A percentile compares a stretch with the other conserved stretches of the same genome.
Evolutionary conservation across 2,888 invertebrate species (phyloP).

Genomic region (Trissonchulus latispiculum): DNA sequence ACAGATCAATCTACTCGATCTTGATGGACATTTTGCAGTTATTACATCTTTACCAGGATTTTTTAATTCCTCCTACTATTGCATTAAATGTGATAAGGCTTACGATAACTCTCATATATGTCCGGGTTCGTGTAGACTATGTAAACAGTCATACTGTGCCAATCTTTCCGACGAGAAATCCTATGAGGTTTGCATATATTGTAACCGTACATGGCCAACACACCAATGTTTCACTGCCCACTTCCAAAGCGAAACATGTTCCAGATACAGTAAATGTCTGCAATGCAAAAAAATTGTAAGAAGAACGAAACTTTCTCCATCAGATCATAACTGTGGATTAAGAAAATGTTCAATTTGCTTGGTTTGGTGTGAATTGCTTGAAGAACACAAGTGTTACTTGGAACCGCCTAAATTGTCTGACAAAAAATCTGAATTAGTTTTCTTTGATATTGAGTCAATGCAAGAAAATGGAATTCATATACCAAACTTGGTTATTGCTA

Average conservation of each 20-base stretch:
- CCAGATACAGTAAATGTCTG: background rate
- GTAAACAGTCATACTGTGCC: background rate
- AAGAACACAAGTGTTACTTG: background rate
- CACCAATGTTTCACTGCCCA: background rate
- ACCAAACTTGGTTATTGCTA: conserved; percentile 1
- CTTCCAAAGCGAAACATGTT: too few species aligned
- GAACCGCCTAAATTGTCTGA: background rate
- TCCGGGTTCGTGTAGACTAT: background rate
- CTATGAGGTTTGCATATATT: background rate
- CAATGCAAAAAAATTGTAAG: background rate
- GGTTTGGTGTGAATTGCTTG: background rate
- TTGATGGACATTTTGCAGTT: background rate
- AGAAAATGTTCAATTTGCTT: background rate
- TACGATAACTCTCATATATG: background rate
- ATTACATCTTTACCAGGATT: background rate
- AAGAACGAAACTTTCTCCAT: background rate
- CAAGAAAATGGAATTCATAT: conserved; percentile 5
- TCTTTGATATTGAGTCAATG: conserved; percentile 15
- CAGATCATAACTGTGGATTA: background rate
- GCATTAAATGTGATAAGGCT: background rate
- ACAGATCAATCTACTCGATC: background rate
- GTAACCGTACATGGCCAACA: background rate
- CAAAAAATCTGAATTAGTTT: background rate
- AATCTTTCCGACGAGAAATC: background rate
- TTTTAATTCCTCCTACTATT: background rate